These are phyloP conservation scores for Calypte anna DNA, from an alignment of 2,113 vertebrate genomes.

Conservation along the genomic window DNA sequence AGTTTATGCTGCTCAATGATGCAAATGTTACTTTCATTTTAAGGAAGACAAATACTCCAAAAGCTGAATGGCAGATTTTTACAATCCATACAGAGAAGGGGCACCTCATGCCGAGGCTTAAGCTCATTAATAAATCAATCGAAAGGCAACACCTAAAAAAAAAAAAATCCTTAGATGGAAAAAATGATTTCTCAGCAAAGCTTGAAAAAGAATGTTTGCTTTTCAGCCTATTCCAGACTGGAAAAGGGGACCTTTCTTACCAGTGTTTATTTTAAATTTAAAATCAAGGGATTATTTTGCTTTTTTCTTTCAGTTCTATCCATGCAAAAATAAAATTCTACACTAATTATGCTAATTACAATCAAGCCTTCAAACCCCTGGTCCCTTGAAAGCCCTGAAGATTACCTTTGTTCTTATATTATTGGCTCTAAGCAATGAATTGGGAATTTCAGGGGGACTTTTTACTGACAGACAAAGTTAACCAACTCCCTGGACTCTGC, in stretches of 20 bases:
- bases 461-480: not conserved
- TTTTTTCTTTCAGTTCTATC: not conserved
- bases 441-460: conserved; percentile 1
- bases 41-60: conserved; percentile 36
- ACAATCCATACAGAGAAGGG: not conserved
- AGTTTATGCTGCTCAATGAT: not conserved
- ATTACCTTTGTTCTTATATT: conserved; percentile 48
- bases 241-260: conserved; percentile 59
- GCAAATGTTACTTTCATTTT: not conserved
- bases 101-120: conserved; percentile 17
- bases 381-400: conserved; percentile 29
- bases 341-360: conserved; percentile 55
- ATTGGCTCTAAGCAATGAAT: not conserved
- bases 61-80: not conserved
- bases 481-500: not conserved
- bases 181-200: conserved; percentile 68
- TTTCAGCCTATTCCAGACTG: conserved; percentile 28
- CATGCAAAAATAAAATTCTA: conserved; percentile 53
- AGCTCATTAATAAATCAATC: conserved; percentile 52
- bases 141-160: conserved; percentile 30
- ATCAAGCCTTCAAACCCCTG: not conserved
- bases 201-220: conserved; percentile 32
- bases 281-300: conserved; percentile 62
- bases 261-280: conserved; percentile 58
- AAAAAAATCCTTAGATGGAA: conserved; percentile 45